Evolutionary conservation across 2,113 vertebrate genomes (phyloP).

Genomic region (Jaculus jaculus): DNA sequence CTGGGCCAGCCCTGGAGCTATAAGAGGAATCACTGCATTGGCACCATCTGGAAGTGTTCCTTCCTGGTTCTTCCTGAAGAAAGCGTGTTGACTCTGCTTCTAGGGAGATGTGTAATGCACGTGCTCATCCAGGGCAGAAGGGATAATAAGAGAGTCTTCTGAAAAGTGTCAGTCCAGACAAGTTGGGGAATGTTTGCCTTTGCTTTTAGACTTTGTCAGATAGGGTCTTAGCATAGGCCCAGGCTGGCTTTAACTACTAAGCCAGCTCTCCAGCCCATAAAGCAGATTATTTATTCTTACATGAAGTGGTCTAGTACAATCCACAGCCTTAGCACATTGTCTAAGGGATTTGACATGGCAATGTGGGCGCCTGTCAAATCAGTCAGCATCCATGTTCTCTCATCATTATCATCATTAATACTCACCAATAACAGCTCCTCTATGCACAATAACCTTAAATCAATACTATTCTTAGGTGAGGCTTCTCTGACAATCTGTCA

Average conservation of each 20-base stretch:
- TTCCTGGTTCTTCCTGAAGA: neutral
- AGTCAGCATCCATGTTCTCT: slow-evolving; percentile 81
- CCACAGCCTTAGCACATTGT: slow-evolving; percentile 73
- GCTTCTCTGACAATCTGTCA: slow-evolving; percentile 56
- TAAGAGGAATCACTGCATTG: rapidly evolving
- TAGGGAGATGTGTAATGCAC: neutral
- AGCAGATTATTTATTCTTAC: neutral
- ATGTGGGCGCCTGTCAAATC: slow-evolving; percentile 80
- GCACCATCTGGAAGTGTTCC: neutral
- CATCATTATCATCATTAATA: slow-evolving; percentile 73
- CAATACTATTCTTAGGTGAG: slow-evolving; percentile 45
- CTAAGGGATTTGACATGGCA: slow-evolving; percentile 79
- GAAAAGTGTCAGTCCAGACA: neutral
- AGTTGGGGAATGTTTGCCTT: neutral
- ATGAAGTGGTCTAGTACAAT: slow-evolving; percentile 77
- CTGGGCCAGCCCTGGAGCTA: neutral
- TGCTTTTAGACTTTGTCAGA: neutral
- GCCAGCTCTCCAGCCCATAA: neutral
- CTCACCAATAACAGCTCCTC: slow-evolving; percentile 78
- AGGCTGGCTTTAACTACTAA: neutral
- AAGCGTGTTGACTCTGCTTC: neutral
- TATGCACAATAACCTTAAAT: slow-evolving; percentile 64
- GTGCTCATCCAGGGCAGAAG: neutral
- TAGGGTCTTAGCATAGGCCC: too few relatives aligned
- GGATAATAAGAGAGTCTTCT: neutral